A percentile compares a stretch with the other conserved stretches of the same genome.
Conservation (phyloP, 2,888 invertebrate genomes). For the Cotesia congregata region DNA sequence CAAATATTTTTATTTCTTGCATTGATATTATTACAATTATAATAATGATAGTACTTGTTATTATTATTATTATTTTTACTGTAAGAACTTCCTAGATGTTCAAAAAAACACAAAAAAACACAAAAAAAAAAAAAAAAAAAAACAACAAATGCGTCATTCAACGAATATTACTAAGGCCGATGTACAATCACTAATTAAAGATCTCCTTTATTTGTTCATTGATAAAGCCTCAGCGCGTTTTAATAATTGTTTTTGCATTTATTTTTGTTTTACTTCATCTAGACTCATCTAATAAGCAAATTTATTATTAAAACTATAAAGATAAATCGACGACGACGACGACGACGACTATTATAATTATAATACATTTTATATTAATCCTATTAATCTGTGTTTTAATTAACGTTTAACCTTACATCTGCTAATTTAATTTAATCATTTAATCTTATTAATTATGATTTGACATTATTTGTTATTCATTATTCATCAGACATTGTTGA, state of each 20-base stretch:
- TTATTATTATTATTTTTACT: conserved; percentile 2
- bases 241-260: conserved; percentile 42
- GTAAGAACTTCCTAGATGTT: conserved; percentile 27
- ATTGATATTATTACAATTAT: conserved; percentile 28
- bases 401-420: conserved; percentile 39
- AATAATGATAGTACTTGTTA: not conserved
- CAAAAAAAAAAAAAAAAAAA: not conserved
- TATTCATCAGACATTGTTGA: not conserved
- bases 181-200: conserved; percentile 34
- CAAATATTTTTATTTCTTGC: conserved; percentile 47
- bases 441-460: not conserved
- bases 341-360: conserved; percentile 57
- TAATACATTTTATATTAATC: conserved; percentile 70
- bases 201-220: conserved; percentile 54
- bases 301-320: conserved; percentile 32
- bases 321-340: not conserved
- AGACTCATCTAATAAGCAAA: conserved; percentile 60
- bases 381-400: conserved; percentile 55
- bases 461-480: not conserved
- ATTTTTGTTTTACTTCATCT: conserved; percentile 42
- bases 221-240: conserved; percentile 53
- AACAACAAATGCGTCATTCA: conserved; percentile 2
- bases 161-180: conserved; percentile 15
- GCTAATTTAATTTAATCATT: not conserved
- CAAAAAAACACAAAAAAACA: not conserved